A percentile compares a stretch with the other conserved stretches of the same genome.
phyloP scores from a whole-genome alignment of 1,140 invertebrate genomes.

The Subanguina moxae region DNA sequence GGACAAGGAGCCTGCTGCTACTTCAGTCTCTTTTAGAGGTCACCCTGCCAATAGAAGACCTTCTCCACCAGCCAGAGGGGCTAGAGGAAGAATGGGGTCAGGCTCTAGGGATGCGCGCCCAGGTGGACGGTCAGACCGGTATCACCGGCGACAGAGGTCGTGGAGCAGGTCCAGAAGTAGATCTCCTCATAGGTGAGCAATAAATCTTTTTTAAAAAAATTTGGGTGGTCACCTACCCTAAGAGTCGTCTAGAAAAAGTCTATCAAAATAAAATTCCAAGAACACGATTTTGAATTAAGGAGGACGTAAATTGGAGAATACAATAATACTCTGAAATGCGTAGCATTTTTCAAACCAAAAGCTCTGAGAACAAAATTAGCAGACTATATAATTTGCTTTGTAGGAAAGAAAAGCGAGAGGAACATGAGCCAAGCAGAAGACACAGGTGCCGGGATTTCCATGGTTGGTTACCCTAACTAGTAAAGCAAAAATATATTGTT shows the following conservation, averaged over 20 bases:
- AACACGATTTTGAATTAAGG: too few species aligned
- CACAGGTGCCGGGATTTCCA: constrained; percentile 37
- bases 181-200: constrained; percentile 12
- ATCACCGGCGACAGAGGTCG: background rate
- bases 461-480: constrained; percentile 15
- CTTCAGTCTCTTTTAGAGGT: too few species aligned
- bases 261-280: too few species aligned
- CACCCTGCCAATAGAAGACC: background rate
- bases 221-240: too few species aligned
- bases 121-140: background rate
- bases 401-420: background rate
- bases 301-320: too few species aligned
- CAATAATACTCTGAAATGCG: too few species aligned
- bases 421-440: constrained; percentile 8
- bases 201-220: background rate
- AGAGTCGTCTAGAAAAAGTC: too few species aligned
- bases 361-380: too few species aligned
- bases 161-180: constrained; percentile 6
- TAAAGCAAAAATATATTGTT: constrained; percentile 14
- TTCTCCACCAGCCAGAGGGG: background rate
- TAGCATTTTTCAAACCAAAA: too few species aligned
- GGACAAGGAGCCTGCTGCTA: too few species aligned
- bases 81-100: background rate
- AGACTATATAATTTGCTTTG: too few species aligned
- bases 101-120: background rate